Evolutionary conservation across 2,888 invertebrate genomes (phyloP), one percentile per base, ranked within the genome.

Genomic region (Globia sparganii): DNA sequence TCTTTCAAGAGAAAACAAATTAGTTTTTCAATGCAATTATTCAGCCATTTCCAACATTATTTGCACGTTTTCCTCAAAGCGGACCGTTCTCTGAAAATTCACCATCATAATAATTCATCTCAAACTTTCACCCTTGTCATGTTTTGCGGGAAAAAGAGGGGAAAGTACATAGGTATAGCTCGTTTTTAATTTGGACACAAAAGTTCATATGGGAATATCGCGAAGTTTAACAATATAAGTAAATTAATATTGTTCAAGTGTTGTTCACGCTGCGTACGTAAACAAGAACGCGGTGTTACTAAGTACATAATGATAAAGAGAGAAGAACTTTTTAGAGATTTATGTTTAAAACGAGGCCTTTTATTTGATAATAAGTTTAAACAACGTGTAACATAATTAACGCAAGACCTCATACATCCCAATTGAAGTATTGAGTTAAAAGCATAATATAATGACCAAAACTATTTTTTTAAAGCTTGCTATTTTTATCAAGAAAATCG

Each of bases 171-270:
- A n/a, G n/a, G n/a, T 37, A 62, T 76, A 46, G 58, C 73, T 72
- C 56, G 74, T 87, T 88, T 88, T 86, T 86, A 81, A 88, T 88
- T 88, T 81, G 56, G 56, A 69, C 40, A 69, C 59, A 71, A 86
- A 86, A 84, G 53, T 88, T 88, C 56, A 70, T 70, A 78, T 83
- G 80, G 40, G 75, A 77, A 82, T 80, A 62, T 66, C 31, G 66
- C 56, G 4, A 88, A 88, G 70, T 87, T 88, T 81, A 64, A 86
- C 82, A 88, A 81, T 86, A 65, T 77, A 75, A 62, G 62, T 15
- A 80, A 84, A 78, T 77, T 79, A 75, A 87, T 86, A 83, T 79
- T 77, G 61, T 77, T 80, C n/a, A 53, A 76, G 86, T 80, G 77
- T 28, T 73, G 70, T 81, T 65, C 70, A 34, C 65, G 37, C 53